Evolutionary conservation across 2,797 vertebrate species (phyloP).

Genomic region (Micropoecilia bifurca): DNA sequence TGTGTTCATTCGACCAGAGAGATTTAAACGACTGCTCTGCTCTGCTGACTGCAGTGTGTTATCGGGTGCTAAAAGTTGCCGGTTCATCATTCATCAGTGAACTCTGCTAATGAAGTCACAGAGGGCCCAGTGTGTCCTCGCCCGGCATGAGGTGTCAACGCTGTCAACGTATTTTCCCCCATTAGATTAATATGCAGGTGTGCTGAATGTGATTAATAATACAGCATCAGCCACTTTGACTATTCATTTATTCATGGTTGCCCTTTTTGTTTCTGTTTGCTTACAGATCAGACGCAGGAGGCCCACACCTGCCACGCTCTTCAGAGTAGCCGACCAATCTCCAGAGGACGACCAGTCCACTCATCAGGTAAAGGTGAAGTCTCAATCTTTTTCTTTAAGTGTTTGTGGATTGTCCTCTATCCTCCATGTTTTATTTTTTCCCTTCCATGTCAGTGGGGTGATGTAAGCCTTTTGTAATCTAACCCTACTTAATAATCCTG

Average conservation of each 20-base stretch:
- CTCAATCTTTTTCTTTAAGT: constrained; percentile 39
- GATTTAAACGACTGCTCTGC: constrained; percentile 25
- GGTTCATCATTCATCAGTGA: constrained; percentile 23
- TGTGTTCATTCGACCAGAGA: neutral
- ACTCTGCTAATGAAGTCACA: constrained; percentile 30
- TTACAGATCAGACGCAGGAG: constrained; percentile 91
- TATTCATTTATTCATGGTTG: constrained; percentile 48
- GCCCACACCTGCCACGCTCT: constrained; percentile 96
- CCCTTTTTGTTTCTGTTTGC: constrained; percentile 40
- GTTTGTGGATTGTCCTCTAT: constrained; percentile 15
- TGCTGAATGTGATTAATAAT: constrained; percentile 41
- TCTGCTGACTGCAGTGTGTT: constrained; percentile 4
- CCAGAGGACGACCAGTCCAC: constrained; percentile 90
- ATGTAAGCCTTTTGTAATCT: neutral
- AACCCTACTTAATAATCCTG: neutral
- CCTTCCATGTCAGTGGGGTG: neutral
- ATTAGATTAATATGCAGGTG: constrained; percentile 31
- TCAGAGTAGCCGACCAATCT: constrained; percentile 93
- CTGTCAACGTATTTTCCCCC: constrained; percentile 31
- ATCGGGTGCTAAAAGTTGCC: constrained; percentile 4
- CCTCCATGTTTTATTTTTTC: neutral
- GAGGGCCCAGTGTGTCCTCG: constrained; percentile 13
- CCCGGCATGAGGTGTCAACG: constrained; percentile 15
- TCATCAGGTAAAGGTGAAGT: constrained; percentile 88
- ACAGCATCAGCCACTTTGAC: constrained; percentile 16